Percentiles rank a stretch among this genome's conserved stretches.
Conservation (phyloP, 1,140 invertebrate genomes). For the Bombus polaris region DNA sequence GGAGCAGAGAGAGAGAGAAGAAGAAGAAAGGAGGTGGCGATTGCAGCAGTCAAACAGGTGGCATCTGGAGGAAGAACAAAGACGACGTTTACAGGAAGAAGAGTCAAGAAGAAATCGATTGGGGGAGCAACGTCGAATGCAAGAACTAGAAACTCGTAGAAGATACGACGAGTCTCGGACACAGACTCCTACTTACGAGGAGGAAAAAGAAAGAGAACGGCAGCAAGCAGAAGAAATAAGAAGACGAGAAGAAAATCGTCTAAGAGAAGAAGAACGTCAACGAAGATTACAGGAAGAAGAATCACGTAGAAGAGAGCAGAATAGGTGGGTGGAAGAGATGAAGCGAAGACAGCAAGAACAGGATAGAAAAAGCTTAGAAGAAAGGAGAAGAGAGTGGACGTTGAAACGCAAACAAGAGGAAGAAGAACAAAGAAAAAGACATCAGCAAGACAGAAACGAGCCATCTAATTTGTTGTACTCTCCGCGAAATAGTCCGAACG, state of each 20-base stretch:
- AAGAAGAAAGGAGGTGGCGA: constrained; percentile 27
- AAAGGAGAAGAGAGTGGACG: constrained; percentile 45
- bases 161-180: background rate
- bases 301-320: background rate
- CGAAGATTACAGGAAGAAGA: background rate
- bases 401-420: constrained; percentile 18
- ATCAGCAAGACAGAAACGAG: constrained; percentile 5
- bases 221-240: background rate
- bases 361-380: constrained; percentile 35
- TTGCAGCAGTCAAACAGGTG: constrained; percentile 26
- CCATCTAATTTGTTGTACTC: constrained; percentile 18
- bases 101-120: constrained; percentile 3
- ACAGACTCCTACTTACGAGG: background rate
- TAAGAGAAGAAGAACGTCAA: background rate
- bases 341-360: constrained; percentile 24
- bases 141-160: background rate
- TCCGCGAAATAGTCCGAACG: background rate
- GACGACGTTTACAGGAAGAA: constrained; percentile 26
- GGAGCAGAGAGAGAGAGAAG: constrained; percentile 16
- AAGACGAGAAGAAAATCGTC: constrained; percentile 1
- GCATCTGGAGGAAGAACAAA: constrained; percentile 40
- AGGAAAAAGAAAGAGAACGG: background rate
- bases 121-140: background rate
- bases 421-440: constrained; percentile 31
- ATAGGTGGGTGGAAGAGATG: background rate